Evolutionary conservation across 2,888 invertebrate genomes (phyloP).

Genomic region (Polydrusus pterygomalis): DNA sequence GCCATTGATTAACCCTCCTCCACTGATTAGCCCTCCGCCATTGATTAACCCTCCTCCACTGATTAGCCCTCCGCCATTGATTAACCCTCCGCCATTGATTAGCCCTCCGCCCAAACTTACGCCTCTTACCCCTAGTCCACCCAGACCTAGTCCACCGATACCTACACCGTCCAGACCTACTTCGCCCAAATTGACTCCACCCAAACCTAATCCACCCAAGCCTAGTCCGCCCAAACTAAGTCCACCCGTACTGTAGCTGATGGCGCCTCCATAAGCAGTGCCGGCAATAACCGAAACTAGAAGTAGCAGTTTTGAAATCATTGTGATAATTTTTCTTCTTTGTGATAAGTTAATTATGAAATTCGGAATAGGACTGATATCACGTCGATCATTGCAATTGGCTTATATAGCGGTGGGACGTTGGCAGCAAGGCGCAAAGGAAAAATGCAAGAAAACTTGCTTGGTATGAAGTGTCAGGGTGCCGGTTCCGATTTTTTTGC

Average conservation of each 20-base stretch:
- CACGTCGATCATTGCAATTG: slow-evolving; percentile 10
- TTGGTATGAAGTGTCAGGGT: slow-evolving; percentile 39
- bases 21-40: neutral
- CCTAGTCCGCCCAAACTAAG: slow-evolving; percentile 9
- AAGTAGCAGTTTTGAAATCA: slow-evolving; percentile 10
- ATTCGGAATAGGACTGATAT: slow-evolving; percentile 48
- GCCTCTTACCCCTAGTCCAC: slow-evolving; percentile 17
- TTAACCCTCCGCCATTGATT: slow-evolving; percentile 11
- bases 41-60: slow-evolving; percentile 11
- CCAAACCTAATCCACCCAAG: slow-evolving; percentile 29
- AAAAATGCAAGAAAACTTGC: slow-evolving; percentile 47
- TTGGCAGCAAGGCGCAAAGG: neutral
- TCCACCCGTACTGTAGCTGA: slow-evolving; percentile 37
- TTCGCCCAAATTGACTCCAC: neutral
- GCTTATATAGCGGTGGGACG: slow-evolving; percentile 44
- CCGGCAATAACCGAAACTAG: slow-evolving; percentile 23
- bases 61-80: neutral
- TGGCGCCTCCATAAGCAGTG: slow-evolving; percentile 37
- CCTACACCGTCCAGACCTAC: neutral
- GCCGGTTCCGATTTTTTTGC: slow-evolving; percentile 39
- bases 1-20: neutral
- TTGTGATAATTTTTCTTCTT: neutral
- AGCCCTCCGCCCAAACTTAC: neutral
- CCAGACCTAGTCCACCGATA: slow-evolving; percentile 18
- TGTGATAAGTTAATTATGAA: slow-evolving; percentile 8